These are phyloP conservation scores for Heliocidaris tuberculata DNA, from an alignment of 35 echinoderm and acorn worm genomes.

Conservation along the genomic window DNA sequence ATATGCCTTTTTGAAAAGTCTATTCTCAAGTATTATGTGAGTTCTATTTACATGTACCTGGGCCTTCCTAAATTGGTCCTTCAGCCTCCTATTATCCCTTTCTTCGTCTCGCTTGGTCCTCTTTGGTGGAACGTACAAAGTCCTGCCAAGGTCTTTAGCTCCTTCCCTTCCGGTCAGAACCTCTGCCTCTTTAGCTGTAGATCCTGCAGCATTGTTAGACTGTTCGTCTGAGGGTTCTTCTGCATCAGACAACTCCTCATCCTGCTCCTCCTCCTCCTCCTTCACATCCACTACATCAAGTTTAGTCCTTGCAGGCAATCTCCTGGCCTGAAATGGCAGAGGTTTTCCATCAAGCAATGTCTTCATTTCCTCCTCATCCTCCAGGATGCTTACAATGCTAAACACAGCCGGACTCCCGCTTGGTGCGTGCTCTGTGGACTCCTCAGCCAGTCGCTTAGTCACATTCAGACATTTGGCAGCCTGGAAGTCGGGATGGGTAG, in stretches of 20 bases:
- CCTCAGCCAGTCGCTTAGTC: conserved; percentile 51
- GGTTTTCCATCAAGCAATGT: conserved; percentile 50
- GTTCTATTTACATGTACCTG: conserved; percentile 34
- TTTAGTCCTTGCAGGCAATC: neutral
- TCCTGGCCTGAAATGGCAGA: neutral
- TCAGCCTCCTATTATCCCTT: conserved; percentile 64
- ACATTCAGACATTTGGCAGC: conserved; percentile 62
- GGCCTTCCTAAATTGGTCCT: conserved; percentile 65
- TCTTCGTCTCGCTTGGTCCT: conserved; percentile 51
- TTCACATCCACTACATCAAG: neutral
- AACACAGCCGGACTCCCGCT: conserved; percentile 62
- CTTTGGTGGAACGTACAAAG: conserved; percentile 46
- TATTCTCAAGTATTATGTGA: too few relatives aligned
- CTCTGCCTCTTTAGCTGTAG: neutral
- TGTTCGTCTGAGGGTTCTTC: neutral
- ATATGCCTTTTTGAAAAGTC: too few relatives aligned
- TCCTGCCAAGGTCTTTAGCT: conserved; percentile 42
- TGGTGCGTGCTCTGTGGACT: conserved; percentile 33
- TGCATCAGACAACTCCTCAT: conserved; percentile 20
- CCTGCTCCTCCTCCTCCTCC: neutral
- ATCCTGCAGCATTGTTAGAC: neutral
- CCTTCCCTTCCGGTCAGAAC: conserved; percentile 15
- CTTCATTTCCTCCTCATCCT: conserved; percentile 58
- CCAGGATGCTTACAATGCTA: conserved; percentile 55
- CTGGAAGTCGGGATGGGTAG: conserved; percentile 55